Percentiles rank a stretch among this genome's conserved stretches.
phyloP scores from a whole-genome alignment of 2,113 vertebrate genomes.

The Mormyrus iriodes region DNA sequence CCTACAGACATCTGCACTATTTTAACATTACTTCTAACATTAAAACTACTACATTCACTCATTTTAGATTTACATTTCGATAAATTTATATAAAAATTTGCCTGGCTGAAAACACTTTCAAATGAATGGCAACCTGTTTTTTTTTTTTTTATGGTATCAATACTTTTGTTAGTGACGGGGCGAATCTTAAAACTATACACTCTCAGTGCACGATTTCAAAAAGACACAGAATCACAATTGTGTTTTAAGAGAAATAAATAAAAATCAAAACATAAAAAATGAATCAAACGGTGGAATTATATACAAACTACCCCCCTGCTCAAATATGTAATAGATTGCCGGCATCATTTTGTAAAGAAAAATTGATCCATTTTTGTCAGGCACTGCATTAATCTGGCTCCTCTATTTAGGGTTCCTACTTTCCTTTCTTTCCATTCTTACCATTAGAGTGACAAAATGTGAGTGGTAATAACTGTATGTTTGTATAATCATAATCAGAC shows the following conservation, averaged over 20 bases:
- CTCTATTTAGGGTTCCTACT: neutral
- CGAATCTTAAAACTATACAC: constrained; percentile 12
- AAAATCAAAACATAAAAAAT: constrained; percentile 30
- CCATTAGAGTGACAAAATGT: constrained; percentile 41
- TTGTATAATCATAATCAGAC: constrained; percentile 31
- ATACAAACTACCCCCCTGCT: constrained; percentile 35
- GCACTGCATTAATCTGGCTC: neutral
- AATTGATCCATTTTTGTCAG: constrained; percentile 11
- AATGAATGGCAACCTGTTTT: constrained; percentile 12
- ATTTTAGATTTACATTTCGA: neutral
- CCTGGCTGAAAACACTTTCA: constrained; percentile 16
- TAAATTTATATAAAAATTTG: neutral
- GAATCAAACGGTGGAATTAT: constrained; percentile 33
- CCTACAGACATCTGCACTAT: neutral
- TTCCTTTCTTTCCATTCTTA: constrained; percentile 20
- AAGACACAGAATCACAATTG: constrained; percentile 21
- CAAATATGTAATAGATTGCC: constrained; percentile 11
- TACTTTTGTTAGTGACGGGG: neutral
- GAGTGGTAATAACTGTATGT: constrained; percentile 39
- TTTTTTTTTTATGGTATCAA: neutral
- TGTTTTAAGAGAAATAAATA: constrained; percentile 45
- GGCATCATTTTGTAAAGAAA: constrained; percentile 7
- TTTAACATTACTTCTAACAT: neutral
- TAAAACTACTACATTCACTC: neutral
- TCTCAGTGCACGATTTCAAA: constrained; percentile 18